Evolutionary conservation across 2,888 invertebrate species (phyloP).

Genomic region (Nezara viridula): DNA sequence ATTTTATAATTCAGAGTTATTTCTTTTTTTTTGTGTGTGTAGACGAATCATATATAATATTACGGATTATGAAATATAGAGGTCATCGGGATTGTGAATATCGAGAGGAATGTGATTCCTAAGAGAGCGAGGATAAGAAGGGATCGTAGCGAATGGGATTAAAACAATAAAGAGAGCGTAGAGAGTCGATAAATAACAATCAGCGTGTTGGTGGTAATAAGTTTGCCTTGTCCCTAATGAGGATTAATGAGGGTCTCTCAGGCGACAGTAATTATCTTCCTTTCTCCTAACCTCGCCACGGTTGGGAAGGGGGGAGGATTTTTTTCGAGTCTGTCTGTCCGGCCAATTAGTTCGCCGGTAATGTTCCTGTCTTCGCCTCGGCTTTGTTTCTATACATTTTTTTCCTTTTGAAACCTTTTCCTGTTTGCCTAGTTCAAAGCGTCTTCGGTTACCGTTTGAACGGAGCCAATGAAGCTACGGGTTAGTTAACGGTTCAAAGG

Average conservation of each 20-base stretch:
- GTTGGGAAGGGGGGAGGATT: neutral
- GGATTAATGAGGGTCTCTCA: slow-evolving; percentile 54
- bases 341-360: slow-evolving; percentile 21
- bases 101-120: neutral
- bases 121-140: neutral
- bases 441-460: slow-evolving; percentile 25
- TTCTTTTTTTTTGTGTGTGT: too few relatives aligned
- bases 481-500: slow-evolving; percentile 46
- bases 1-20: too few relatives aligned
- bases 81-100: neutral
- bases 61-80: neutral
- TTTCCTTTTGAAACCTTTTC: neutral
- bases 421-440: neutral
- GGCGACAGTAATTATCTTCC: slow-evolving; percentile 52
- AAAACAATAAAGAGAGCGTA: slow-evolving; percentile 49
- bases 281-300: slow-evolving; percentile 22
- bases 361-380: slow-evolving; percentile 17
- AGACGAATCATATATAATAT: too few relatives aligned
- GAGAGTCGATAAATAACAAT: slow-evolving; percentile 58
- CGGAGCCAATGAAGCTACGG: slow-evolving; percentile 17
- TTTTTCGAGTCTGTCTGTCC: slow-evolving; percentile 28
- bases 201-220: slow-evolving; percentile 56
- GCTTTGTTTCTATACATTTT: neutral
- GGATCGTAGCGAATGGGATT: slow-evolving; percentile 38
- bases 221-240: slow-evolving; percentile 55